Percentiles rank a stretch among this genome's conserved stretches.
These are phyloP conservation scores for Phoxinus phoxinus DNA, from an alignment of 2,113 vertebrate species.

Conservation along the genomic window DNA sequence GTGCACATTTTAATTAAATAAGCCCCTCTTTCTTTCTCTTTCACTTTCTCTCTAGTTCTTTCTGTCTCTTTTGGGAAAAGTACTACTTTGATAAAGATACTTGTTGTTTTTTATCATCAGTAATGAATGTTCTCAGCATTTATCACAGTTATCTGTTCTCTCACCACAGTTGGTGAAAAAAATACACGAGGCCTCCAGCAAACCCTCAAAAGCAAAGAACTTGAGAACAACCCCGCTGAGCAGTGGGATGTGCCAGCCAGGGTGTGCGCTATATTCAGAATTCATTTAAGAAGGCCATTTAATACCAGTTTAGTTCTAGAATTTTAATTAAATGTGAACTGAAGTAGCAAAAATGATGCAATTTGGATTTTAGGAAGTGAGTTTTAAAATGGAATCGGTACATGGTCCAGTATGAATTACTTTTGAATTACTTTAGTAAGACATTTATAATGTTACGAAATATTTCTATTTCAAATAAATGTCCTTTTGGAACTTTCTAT, in stretches of 20 bases:
- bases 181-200: not conserved
- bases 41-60: not conserved
- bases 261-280: not conserved
- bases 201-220: slow-evolving; percentile 23
- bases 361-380: not conserved
- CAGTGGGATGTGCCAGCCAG: not conserved
- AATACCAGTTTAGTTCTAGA: not conserved
- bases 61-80: not conserved
- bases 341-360: not conserved
- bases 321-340: not conserved
- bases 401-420: not conserved
- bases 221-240: slow-evolving; percentile 18
- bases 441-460: too few relatives aligned
- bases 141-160: slow-evolving; percentile 22
- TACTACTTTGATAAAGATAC: not conserved
- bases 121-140: slow-evolving; percentile 44
- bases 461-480: too few relatives aligned
- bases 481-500: too few relatives aligned
- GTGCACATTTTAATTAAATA: slow-evolving; percentile 6
- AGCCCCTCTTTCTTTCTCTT: not conserved
- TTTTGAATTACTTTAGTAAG: too few relatives aligned
- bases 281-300: not conserved
- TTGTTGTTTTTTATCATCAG: slow-evolving; percentile 32
- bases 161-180: slow-evolving; percentile 3
- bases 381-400: not conserved